Conservation (phyloP, 64 coral and sea anemone genomes). For the Astreopora myriophthalma region DNA sequence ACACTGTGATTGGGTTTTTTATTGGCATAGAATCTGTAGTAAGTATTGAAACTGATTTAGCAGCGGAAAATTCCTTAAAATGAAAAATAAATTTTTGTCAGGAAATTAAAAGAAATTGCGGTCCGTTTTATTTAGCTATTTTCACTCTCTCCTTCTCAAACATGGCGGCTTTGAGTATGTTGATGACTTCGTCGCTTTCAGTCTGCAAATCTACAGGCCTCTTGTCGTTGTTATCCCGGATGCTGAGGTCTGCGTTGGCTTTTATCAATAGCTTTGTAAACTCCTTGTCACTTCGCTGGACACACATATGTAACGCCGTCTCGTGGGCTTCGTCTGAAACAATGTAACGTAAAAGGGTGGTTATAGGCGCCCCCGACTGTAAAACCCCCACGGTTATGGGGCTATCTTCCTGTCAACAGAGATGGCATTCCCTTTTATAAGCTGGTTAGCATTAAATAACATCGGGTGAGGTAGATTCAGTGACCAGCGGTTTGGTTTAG, state of each 20-base stretch:
- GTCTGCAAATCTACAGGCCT: conserved; percentile 24
- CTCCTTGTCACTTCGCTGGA: background rate
- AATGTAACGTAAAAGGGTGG: no score
- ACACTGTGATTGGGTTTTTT: background rate
- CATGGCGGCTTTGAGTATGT: conserved; percentile 20
- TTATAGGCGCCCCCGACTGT: background rate
- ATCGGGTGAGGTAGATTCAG: no score
- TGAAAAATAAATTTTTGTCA: background rate
- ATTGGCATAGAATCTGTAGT: background rate
- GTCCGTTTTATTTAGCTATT: background rate
- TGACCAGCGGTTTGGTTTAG: no score
- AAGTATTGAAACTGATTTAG: background rate
- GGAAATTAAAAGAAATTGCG: background rate
- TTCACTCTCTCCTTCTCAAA: conserved; percentile 23
- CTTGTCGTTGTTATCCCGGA: background rate
- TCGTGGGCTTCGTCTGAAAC: background rate
- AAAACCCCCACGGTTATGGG: no score
- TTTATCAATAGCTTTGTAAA: conserved; percentile 22
- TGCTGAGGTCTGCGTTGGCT: conserved; percentile 31
- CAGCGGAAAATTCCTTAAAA: background rate
- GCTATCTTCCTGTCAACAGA: no score
- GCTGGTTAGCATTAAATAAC: no score
- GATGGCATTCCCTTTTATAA: no score
- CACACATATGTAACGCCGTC: conserved; percentile 47
- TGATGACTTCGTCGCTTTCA: conserved; percentile 1